Conservation (phyloP, 2,113 vertebrate genomes). For the Stictonetta naevosa region DNA sequence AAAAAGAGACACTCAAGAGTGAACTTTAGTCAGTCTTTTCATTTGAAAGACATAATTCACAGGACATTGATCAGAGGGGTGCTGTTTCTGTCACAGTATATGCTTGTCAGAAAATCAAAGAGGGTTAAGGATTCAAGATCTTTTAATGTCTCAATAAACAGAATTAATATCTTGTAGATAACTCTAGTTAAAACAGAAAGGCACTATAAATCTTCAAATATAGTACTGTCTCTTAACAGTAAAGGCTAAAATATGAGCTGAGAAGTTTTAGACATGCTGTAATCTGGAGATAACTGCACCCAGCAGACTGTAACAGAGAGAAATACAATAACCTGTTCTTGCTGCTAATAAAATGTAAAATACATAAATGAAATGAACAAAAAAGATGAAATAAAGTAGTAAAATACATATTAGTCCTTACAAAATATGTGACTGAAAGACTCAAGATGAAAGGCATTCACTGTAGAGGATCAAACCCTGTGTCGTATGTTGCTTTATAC, state of each 20-base stretch:
- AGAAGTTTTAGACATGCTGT: slow-evolving; percentile 7
- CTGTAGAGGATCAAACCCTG: background rate
- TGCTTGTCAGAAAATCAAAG: background rate
- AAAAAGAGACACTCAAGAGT: too few relatives aligned
- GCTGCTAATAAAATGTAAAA: background rate
- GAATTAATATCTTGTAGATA: slow-evolving; percentile 23
- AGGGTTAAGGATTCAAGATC: background rate
- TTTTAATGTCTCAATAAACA: slow-evolving; percentile 23
- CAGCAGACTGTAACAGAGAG: background rate
- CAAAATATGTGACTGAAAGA: background rate
- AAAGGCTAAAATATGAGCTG: slow-evolving; percentile 28
- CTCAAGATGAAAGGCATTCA: background rate
- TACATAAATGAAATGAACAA: background rate
- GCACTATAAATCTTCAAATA: slow-evolving; percentile 1
- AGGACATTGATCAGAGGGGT: background rate
- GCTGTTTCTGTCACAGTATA: background rate
- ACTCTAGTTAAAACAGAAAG: slow-evolving; percentile 28
- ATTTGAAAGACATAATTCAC: background rate
- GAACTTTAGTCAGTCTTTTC: background rate
- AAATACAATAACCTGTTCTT: background rate
- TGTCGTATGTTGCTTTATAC: background rate
- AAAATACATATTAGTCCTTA: fast-evolving
- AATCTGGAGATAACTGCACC: slow-evolving; percentile 8
- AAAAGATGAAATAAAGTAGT: background rate
- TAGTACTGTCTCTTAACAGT: background rate